Percentiles rank a stretch among this genome's conserved stretches.
Evolutionary conservation across 2,888 invertebrate species (phyloP).

Genomic region (Plebejus anna): DNA sequence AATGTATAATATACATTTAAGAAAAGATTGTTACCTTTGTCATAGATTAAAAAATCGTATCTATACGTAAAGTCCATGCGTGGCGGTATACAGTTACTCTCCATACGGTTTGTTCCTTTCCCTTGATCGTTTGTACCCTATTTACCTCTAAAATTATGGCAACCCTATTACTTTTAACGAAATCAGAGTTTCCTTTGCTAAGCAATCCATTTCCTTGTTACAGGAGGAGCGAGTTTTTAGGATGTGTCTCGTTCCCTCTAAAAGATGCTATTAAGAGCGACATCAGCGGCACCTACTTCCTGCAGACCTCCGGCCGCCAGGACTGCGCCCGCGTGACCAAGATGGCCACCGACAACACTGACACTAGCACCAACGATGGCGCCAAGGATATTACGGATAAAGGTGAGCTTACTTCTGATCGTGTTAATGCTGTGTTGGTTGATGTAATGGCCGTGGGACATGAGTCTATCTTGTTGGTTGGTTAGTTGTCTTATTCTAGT

Average conservation of each 20-base stretch:
- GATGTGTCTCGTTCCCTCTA: conserved; percentile 95
- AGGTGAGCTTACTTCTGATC: conserved; percentile 46
- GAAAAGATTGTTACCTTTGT: too few species aligned
- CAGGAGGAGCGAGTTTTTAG: conserved; percentile 96
- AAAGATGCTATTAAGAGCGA: conserved; percentile 88
- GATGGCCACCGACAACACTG: conserved; percentile 76
- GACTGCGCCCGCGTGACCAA: conserved; percentile 59
- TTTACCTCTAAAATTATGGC: not conserved
- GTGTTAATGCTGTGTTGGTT: not conserved
- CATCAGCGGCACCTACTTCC: conserved; percentile 84
- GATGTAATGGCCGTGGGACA: not conserved
- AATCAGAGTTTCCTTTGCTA: not conserved
- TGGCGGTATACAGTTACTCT: too few species aligned
- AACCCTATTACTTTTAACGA: not conserved
- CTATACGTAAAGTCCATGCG: too few species aligned
- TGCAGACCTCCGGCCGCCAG: conserved; percentile 72
- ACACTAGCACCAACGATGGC: conserved; percentile 69
- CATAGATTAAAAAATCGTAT: too few species aligned
- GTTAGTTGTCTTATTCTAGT: too few species aligned
- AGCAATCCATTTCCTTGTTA: conserved; percentile 59
- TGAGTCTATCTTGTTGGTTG: too few species aligned
- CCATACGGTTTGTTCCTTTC: not conserved
- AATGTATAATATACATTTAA: not conserved
- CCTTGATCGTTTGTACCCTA: not conserved
- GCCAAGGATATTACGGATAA: conserved; percentile 69